Evolutionary conservation across 2,888 invertebrate species (phyloP).

Genomic region (Heterodera filipjevi): DNA sequence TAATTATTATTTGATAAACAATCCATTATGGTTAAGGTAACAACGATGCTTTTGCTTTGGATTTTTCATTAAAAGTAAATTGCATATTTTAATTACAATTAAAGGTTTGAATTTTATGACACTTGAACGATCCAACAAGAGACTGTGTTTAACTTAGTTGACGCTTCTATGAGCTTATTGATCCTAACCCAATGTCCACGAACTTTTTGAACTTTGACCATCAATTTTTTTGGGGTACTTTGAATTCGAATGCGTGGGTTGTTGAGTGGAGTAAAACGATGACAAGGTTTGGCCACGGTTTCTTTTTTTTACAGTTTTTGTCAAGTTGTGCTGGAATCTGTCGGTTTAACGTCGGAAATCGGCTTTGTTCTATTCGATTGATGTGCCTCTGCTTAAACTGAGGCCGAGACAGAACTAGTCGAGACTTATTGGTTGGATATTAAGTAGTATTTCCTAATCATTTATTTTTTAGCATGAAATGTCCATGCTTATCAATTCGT

Average conservation of each 20-base stretch:
- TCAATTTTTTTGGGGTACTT: conserved; percentile 80
- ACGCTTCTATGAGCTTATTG: conserved; percentile 83
- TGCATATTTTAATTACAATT: not conserved
- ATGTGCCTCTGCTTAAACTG: conserved; percentile 86
- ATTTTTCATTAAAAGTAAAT: not conserved
- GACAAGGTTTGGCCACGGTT: conserved; percentile 72
- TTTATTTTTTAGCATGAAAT: conserved; percentile 81
- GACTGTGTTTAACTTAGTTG: conserved; percentile 69
- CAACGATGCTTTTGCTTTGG: not conserved
- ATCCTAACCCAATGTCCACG: conserved; percentile 91
- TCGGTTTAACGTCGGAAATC: conserved; percentile 77
- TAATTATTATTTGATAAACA: not conserved
- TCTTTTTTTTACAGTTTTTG: not conserved
- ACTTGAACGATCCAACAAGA: not conserved
- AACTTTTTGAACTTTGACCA: conserved; percentile 83
- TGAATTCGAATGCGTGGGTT: conserved; percentile 74
- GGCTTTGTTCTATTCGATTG: conserved; percentile 80
- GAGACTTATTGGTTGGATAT: conserved; percentile 83
- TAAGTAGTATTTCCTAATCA: not conserved
- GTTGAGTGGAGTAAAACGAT: conserved; percentile 93
- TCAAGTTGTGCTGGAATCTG: conserved; percentile 76
- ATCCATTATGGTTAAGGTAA: not conserved
- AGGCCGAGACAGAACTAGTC: conserved; percentile 90
- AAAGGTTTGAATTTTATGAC: not conserved
- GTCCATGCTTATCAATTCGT: conserved; percentile 96